Evolutionary conservation across 2,797 vertebrate species (phyloP).

Genomic region (Enteromius paludinosus): DNA sequence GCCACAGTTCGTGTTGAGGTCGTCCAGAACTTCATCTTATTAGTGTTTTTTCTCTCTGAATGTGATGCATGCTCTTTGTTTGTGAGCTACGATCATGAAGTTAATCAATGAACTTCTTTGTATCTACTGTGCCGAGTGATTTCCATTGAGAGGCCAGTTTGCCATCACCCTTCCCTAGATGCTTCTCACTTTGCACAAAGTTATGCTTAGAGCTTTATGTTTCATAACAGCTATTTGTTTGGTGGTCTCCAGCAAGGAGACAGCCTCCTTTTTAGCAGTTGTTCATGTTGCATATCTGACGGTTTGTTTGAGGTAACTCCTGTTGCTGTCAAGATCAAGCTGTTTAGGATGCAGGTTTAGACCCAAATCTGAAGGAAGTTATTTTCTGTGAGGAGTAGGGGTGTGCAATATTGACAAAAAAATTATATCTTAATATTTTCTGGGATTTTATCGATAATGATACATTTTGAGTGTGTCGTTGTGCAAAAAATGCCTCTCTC

Average conservation of each 20-base stretch:
- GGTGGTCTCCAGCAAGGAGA: constrained; percentile 11
- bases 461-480: too few relatives aligned
- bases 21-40: constrained; percentile 10
- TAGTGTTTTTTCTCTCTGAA: neutral
- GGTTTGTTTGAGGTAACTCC: neutral
- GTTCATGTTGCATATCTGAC: neutral
- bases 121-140: neutral
- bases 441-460: too few relatives aligned
- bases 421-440: too few relatives aligned
- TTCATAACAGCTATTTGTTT: neutral
- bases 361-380: too few relatives aligned
- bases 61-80: constrained; percentile 2
- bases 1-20: constrained; percentile 9
- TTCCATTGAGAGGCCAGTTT: constrained; percentile 10
- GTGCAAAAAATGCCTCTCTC: too few relatives aligned
- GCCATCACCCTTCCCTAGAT: neutral
- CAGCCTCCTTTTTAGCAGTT: neutral
- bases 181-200: neutral
- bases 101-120: constrained; percentile 28
- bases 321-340: neutral
- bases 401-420: too few relatives aligned
- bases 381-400: too few relatives aligned
- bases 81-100: neutral
- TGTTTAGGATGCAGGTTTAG: too few relatives aligned
- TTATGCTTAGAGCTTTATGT: neutral